phyloP scores from a whole-genome alignment of 2,113 vertebrate genomes.

The Archilochus colubris region DNA sequence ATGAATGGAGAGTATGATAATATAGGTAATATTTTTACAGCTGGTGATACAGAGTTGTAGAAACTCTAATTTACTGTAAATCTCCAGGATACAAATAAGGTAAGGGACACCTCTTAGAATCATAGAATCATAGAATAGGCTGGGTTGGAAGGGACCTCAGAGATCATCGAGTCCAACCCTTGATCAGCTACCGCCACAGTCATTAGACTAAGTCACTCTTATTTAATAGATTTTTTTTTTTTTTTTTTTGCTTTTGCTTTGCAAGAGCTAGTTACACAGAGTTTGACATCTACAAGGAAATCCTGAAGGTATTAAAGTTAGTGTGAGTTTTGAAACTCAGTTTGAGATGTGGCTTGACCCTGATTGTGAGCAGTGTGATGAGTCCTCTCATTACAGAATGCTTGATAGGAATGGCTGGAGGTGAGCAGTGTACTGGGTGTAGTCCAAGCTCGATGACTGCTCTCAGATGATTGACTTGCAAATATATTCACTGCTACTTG shows the following conservation, averaged over 20 bases:
- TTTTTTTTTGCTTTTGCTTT: no score
- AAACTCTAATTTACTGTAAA: background rate
- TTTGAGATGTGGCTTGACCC: background rate
- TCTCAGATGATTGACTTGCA: background rate
- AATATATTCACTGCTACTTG: rapidly evolving
- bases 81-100: background rate
- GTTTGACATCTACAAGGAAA: background rate
- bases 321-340: background rate
- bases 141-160: no score
- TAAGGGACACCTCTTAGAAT: background rate
- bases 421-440: background rate
- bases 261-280: background rate
- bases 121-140: no score
- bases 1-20: background rate
- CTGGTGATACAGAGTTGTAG: background rate
- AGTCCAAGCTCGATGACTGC: background rate
- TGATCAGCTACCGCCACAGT: no score
- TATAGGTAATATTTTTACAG: background rate
- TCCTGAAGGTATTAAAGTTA: background rate
- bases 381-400: rapidly evolving
- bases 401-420: background rate
- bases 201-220: no score
- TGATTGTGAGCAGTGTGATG: rapidly evolving
- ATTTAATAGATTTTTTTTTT: background rate
- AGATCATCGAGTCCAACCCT: no score